These are phyloP conservation scores for Burhinus bistriatus DNA, from an alignment of 2,113 vertebrate species.

Conservation along the genomic window DNA sequence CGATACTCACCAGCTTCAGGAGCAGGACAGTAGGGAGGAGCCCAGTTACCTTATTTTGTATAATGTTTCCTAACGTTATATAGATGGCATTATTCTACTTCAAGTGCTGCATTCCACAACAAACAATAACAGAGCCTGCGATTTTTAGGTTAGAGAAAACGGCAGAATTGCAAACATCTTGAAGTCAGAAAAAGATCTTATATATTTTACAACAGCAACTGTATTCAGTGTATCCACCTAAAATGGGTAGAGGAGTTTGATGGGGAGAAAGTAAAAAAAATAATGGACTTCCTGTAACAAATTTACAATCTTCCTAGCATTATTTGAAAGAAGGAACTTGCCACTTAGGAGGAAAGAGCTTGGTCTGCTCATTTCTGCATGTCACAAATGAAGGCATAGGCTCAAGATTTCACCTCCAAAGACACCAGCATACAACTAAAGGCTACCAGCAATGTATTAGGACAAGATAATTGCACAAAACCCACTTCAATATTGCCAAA, in stretches of 20 bases:
- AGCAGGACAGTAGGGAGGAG: not conserved
- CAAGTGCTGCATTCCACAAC: not conserved
- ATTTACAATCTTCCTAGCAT: not conserved
- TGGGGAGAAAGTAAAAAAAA: not conserved
- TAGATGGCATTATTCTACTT: not conserved
- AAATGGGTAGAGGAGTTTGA: not conserved
- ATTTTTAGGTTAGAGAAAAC: not conserved
- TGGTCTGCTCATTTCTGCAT: not conserved
- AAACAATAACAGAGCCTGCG: not conserved
- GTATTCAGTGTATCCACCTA: not conserved
- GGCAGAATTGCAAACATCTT: not conserved
- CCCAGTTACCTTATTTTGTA: not conserved
- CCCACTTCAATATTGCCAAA: not conserved
- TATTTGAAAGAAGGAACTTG: not conserved
- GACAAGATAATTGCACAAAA: not conserved
- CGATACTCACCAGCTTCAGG: not conserved
- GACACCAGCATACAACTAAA: not conserved
- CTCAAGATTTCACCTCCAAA: not conserved
- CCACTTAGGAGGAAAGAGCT: not conserved
- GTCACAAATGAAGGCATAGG: not conserved
- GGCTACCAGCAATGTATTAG: not conserved
- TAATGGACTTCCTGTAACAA: not conserved
- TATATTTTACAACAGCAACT: not conserved
- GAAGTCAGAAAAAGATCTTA: not conserved
- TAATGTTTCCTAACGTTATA: not conserved